A percentile compares a stretch with the other conserved stretches of the same genome.
Conservation (phyloP, 2,797 vertebrate species). For the Sebastes trivittatus region DNA sequence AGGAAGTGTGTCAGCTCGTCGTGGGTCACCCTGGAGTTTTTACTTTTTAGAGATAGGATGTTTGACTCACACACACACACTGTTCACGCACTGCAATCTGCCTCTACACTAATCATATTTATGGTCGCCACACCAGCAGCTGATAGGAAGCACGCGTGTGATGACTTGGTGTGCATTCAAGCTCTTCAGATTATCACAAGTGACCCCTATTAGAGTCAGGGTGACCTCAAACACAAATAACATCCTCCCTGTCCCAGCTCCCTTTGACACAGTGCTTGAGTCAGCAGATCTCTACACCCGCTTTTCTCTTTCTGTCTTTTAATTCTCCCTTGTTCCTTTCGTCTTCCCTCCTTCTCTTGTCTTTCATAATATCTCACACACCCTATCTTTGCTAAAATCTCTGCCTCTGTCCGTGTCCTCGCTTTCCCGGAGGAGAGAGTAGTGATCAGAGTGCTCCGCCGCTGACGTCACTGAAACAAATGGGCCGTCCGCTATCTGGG, state of each 20-base stretch:
- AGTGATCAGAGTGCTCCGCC: slow-evolving; percentile 21
- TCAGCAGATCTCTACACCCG: slow-evolving; percentile 56
- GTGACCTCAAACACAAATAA: slow-evolving; percentile 47
- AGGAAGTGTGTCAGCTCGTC: slow-evolving; percentile 14
- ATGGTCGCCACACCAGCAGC: slow-evolving; percentile 25
- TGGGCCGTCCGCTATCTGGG: slow-evolving; percentile 62
- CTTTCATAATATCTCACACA: background rate
- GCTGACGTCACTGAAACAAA: slow-evolving; percentile 63
- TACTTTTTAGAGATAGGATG: slow-evolving; percentile 16
- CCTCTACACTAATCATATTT: slow-evolving; percentile 43
- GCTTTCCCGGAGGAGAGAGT: background rate
- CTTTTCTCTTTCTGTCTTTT: background rate
- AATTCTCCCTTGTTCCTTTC: background rate
- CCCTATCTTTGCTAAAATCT: background rate
- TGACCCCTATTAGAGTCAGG: slow-evolving; percentile 57
- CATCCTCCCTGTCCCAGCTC: slow-evolving; percentile 36
- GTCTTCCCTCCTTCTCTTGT: background rate
- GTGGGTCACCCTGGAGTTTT: slow-evolving; percentile 35
- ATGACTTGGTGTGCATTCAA: slow-evolving; percentile 1
- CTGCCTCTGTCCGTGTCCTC: background rate
- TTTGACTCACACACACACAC: background rate
- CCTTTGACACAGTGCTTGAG: slow-evolving; percentile 38
- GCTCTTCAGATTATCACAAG: slow-evolving; percentile 53
- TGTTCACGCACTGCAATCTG: background rate
- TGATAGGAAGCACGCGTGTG: slow-evolving; percentile 32